Evolutionary conservation across 2,888 invertebrate species (phyloP).

Genomic region (Eristalis arbustorum): DNA sequence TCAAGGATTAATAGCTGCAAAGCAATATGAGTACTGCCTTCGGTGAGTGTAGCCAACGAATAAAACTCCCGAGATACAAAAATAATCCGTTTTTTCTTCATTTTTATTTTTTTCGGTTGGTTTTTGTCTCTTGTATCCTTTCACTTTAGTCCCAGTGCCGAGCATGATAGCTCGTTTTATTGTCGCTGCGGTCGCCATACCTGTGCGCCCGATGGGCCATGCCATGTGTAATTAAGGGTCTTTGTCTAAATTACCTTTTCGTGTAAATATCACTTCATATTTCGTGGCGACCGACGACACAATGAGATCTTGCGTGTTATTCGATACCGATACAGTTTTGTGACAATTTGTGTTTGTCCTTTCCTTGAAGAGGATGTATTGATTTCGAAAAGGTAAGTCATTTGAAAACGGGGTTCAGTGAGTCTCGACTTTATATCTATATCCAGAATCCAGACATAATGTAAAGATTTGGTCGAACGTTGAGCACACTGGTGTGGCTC

Average conservation of each 20-base stretch:
- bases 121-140: not conserved
- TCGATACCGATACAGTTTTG: too few relatives aligned
- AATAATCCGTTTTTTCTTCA: slow-evolving; percentile 39
- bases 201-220: slow-evolving; percentile 31
- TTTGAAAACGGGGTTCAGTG: too few relatives aligned
- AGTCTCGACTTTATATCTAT: too few relatives aligned
- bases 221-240: slow-evolving; percentile 50
- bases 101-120: not conserved
- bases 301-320: too few relatives aligned
- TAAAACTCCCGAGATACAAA: slow-evolving; percentile 33
- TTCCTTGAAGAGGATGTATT: too few relatives aligned
- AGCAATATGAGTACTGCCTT: slow-evolving; percentile 49
- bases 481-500: too few relatives aligned
- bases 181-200: slow-evolving; percentile 32
- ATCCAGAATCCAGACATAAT: too few relatives aligned
- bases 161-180: slow-evolving; percentile 47
- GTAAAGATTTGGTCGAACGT: too few relatives aligned
- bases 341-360: too few relatives aligned
- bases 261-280: not conserved
- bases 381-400: too few relatives aligned
- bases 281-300: not conserved
- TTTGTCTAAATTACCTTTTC: slow-evolving; percentile 54
- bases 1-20: slow-evolving; percentile 61
- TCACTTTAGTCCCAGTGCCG: slow-evolving; percentile 9
- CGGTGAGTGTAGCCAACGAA: slow-evolving; percentile 23